Base-by-base conservation (phyloP, 2,797 vertebrate genomes). In the Propithecus deckenii region DNA sequence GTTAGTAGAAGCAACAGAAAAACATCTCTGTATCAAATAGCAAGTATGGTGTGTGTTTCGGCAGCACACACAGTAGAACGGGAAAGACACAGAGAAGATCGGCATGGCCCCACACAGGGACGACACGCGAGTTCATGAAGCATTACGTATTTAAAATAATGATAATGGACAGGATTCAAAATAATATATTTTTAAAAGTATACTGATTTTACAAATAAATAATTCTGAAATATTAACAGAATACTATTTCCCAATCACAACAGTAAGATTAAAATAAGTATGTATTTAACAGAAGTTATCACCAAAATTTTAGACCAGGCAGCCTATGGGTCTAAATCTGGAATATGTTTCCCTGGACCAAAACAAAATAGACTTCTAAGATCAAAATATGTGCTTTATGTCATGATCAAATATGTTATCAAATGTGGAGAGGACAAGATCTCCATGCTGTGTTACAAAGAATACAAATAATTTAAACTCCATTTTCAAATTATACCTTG, bases 381-480 rank as follows among this genome's bases (percentile, higher is more conserved):
- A 80, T 65, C 50, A 86, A 92, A 90, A 95, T 74, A 91, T 41
- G 9, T 79, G 23, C 61, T 76, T 93, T 94, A 17, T 69, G 84
- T 88, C 72, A 93, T 85, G 72, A 93, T 85, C 75, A 92, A 96
- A 52, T 65, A 90, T 23, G 84, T 88, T 76, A 91, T 81, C 76
- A 91, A 96, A 48, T 65, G 88, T 20, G 9, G 86, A 95, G 48
- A 86, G 22, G 63, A 92, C 7, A 89, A 86, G n/a, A 59, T 81
- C 35, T 74, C 32, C n/a, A 86, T 59, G 63, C 41, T 97, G 5
- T 41, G 12, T 91, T 79, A 46, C 17, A 92, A 97, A 92, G 23
- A 52, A 97, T 41, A 94, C 90, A 95, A 95, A 74, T 84, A 95
- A 89, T 72, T 95, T 96, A 80, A 95, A 89, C 35, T 55, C 48